Conservation (phyloP, 2,113 vertebrate species). For the Xiphophorus hellerii region DNA sequence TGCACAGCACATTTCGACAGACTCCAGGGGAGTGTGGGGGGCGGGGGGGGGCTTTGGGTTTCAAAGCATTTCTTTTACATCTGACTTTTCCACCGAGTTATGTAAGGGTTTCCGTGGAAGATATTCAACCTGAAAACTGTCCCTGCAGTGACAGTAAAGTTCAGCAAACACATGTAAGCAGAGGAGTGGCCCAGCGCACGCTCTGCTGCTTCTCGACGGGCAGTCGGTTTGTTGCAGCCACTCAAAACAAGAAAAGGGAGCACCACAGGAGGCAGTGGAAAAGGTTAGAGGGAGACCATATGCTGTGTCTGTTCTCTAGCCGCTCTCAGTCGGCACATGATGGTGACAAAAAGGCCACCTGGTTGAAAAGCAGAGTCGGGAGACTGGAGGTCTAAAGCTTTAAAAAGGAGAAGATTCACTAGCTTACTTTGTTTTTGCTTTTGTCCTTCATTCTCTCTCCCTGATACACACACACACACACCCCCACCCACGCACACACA, state of each 20-base stretch:
- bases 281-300: conserved; percentile 53
- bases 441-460: not conserved
- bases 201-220: conserved; percentile 85
- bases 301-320: conserved; percentile 9
- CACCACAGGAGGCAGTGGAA: conserved; percentile 73
- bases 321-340: conserved; percentile 2
- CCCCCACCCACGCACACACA: conserved; percentile 22
- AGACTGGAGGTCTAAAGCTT: not conserved
- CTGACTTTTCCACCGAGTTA: conserved; percentile 55
- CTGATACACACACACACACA: conserved; percentile 12
- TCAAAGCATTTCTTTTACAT: conserved; percentile 56
- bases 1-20: conserved; percentile 47
- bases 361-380: not conserved
- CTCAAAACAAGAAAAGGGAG: conserved; percentile 84
- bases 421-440: not conserved
- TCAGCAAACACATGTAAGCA: conserved; percentile 32
- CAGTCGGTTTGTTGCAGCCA: conserved; percentile 85
- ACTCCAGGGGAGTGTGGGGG: conserved; percentile 16
- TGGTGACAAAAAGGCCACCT: conserved; percentile 19
- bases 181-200: conserved; percentile 39
- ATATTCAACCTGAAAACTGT: conserved; percentile 50
- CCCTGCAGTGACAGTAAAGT: conserved; percentile 50
- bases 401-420: not conserved
- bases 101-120: conserved; percentile 47
- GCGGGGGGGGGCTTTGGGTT: conserved; percentile 35